Base-by-base conservation (phyloP, 23 tunicate genomes). In the Trididemnum nubilum region DNA sequence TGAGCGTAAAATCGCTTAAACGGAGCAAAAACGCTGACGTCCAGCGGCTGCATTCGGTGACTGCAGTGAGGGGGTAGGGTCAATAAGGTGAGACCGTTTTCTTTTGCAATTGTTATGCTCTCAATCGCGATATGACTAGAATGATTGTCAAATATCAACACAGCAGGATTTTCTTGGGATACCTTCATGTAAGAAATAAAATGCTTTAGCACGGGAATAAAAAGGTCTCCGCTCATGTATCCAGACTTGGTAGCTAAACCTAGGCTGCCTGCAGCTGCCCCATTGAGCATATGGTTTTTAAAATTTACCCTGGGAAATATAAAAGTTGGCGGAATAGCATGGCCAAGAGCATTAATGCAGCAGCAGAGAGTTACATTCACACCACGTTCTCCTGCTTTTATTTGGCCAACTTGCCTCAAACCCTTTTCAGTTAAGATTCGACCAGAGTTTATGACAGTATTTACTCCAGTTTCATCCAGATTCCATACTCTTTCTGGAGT, bases 1-100 rank as follows among this genome's bases (percentile, higher is more conserved):
- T 35, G 27, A 27, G 51, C 29, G 44, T 82, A 82, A 50, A 66
- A 82, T 25, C 37, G 35, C 35, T 82, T 82, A 74, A 82, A 82
- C 23, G 82, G 83, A 2, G 67, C 87, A 83, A 71, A 83, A 25
- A 83, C 87, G 24, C 87, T n/a, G 24, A 83, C 82, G 33, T 83
- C 87, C 65, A 83, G 38, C 33, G 87, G 87, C 36, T 83, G 87
- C 63, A 83, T 12, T 40, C 66, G 33, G 38, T 82, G 86, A 32
- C 86, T 82, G 81, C 86, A 82, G 31, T 82, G 86, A 31, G 87
- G 87, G 29, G 87, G 83, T 35, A 83, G 51, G 2, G 87, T 83
- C n/a, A 83, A 64, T 37, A 83, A n/a, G 19, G 71, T 21, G 36
- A 83, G 57, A 26, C 87, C 87, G 35, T 60, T 34, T 54, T 76